Conservation (phyloP, 2,888 invertebrate genomes). For the Choristoneura rosaceana region DNA sequence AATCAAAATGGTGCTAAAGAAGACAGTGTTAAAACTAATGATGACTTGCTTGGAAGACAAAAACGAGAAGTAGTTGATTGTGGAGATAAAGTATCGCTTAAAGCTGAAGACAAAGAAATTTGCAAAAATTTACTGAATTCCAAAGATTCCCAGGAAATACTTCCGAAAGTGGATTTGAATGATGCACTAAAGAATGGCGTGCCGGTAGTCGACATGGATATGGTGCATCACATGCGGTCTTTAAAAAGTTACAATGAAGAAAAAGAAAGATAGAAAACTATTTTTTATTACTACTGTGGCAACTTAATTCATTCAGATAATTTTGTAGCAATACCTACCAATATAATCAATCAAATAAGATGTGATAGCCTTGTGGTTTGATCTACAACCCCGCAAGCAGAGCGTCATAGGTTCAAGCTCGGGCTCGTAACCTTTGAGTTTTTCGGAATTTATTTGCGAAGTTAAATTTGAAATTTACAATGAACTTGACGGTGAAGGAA, state of each 20-base stretch:
- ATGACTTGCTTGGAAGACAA: conserved; percentile 53
- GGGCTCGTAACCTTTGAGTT: too few species aligned
- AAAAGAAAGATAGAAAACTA: conserved; percentile 51
- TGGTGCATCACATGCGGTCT: conserved; percentile 67
- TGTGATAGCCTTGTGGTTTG: too few species aligned
- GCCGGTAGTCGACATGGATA: conserved; percentile 54
- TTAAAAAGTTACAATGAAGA: conserved; percentile 67
- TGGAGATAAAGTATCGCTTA: conserved; percentile 57
- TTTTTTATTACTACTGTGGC: background rate
- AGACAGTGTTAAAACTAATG: conserved; percentile 42
- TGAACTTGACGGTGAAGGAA: too few species aligned
- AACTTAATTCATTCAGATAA: background rate
- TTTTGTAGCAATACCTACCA: background rate
- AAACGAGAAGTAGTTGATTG: conserved; percentile 74
- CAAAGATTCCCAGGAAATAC: conserved; percentile 48
- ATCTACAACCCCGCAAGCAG: too few species aligned
- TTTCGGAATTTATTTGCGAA: too few species aligned
- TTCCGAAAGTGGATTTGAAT: conserved; percentile 61
- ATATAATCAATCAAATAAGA: too few species aligned
- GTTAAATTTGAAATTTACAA: too few species aligned
- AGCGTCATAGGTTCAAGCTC: too few species aligned
- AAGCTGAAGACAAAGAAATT: conserved; percentile 65
- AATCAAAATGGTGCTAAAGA: conserved; percentile 44
- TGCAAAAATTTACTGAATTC: conserved; percentile 58
- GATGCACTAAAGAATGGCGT: conserved; percentile 59